These are phyloP conservation scores for Eulemur macaco DNA, from an alignment of 2,113 vertebrate species.

Conservation along the genomic window DNA sequence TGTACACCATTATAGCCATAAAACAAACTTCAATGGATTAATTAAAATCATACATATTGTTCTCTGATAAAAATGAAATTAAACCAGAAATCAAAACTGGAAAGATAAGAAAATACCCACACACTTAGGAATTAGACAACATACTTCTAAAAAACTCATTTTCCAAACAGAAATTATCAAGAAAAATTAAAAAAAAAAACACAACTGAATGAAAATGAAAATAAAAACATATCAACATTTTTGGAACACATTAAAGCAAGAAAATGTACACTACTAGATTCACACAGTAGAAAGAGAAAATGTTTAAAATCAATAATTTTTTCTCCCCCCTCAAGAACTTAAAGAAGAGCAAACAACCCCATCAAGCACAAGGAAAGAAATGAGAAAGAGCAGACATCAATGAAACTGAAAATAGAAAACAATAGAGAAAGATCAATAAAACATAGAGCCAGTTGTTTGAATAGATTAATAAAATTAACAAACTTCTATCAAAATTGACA, in stretches of 20 bases:
- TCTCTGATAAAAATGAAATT: background rate
- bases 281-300: background rate
- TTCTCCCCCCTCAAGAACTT: background rate
- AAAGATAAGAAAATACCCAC: background rate
- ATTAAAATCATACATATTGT: background rate
- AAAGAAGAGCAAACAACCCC: background rate
- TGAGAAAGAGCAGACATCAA: background rate
- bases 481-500: background rate
- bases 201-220: background rate
- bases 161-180: background rate
- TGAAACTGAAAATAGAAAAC: background rate
- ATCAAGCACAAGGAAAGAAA: background rate
- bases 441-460: background rate
- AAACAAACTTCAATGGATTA: background rate
- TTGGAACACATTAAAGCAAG: background rate
- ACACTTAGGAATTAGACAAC: background rate
- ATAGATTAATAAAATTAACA: background rate
- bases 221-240: background rate
- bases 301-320: background rate
- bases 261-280: background rate
- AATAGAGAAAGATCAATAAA: background rate
- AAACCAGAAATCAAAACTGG: background rate
- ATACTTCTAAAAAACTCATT: background rate
- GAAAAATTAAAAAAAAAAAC: background rate
- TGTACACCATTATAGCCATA: background rate